A percentile compares a stretch with the other conserved stretches of the same genome.
phyloP scores from a whole-genome alignment of 2,113 vertebrate species.

The Pygoscelis antarcticus region DNA sequence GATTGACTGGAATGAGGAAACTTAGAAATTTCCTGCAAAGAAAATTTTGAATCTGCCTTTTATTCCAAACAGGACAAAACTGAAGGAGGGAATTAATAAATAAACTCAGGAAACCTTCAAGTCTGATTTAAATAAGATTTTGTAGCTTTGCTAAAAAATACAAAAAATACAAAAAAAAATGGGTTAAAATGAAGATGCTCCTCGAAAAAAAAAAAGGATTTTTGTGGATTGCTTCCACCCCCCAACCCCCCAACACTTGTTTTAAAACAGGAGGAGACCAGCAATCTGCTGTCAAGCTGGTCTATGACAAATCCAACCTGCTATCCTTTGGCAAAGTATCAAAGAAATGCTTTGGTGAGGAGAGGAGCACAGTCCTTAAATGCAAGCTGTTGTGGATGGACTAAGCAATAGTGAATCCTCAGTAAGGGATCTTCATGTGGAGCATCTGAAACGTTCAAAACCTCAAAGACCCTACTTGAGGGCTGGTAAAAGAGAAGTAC shows the following conservation, averaged over 20 bases:
- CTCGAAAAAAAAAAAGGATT: too few relatives aligned
- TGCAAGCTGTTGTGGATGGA: background rate
- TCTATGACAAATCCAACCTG: background rate
- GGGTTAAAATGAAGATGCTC: background rate
- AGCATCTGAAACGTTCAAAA: background rate
- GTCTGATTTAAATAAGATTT: background rate
- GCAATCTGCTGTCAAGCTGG: background rate
- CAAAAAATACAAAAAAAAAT: background rate
- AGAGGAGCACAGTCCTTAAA: background rate
- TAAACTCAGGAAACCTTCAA: background rate
- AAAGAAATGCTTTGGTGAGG: background rate
- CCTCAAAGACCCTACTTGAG: background rate
- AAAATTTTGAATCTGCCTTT: background rate
- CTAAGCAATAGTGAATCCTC: background rate
- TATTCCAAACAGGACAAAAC: background rate
- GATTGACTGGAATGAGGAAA: background rate
- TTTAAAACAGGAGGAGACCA: background rate
- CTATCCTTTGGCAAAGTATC: background rate
- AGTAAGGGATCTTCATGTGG: background rate
- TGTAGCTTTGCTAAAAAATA: too few relatives aligned
- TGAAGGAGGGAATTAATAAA: background rate
- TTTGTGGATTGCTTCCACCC: background rate
- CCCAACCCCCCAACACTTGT: background rate
- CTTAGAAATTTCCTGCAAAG: background rate
- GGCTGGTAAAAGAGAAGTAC: background rate